Evolutionary conservation across 2,113 vertebrate genomes (phyloP), one percentile per base, ranked within the genome.

Genomic region (Hipposideros armiger): DNA sequence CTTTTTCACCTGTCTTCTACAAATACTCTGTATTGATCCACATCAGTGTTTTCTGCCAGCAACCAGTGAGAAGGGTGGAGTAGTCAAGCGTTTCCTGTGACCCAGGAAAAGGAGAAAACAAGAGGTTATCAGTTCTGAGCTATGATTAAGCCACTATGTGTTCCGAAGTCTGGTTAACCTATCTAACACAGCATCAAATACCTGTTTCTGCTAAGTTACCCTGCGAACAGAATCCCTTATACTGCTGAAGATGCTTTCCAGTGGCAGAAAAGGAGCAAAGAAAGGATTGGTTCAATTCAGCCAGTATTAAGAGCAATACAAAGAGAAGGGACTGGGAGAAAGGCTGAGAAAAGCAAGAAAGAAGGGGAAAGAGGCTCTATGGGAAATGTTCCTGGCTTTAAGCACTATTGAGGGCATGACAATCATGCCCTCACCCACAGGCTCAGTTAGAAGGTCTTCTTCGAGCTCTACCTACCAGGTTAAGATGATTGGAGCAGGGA

Each of bases 61-160:
- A 78, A 96, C 95, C 86, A 1, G 95, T 95, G 89, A 91, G 60
- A 96, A 97, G 97, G 97, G 97, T 97, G 97, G 97, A 86, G 97
- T 67, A 74, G 60, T 62, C 67, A 83, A 91, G 17, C 14, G 22
- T 80, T 97, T 97, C 97, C 97, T 96, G 97, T 74, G 88, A 87
- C 91, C 96, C 92, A 96, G 40, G 88, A 90, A 97, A 85, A 82
- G 73, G 58, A 97, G 96, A 97, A 97, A 96, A 91, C 90, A 94
- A 52, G 58, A 92, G 45, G 62, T 81, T 78, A n/a, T 88, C 72
- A 77, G 85, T 84, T 78, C 66, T 52, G 22, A 11, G 15, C 50
- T 77, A 58, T 52, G 70, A 83, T 82, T 30, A 90, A 77, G 45
- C 84, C 42, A 90, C 83, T 45, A 13, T 32, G 19, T 62, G 36